phyloP scores from a whole-genome alignment of 2,113 vertebrate species.

The Anarrhichthys ocellatus region DNA sequence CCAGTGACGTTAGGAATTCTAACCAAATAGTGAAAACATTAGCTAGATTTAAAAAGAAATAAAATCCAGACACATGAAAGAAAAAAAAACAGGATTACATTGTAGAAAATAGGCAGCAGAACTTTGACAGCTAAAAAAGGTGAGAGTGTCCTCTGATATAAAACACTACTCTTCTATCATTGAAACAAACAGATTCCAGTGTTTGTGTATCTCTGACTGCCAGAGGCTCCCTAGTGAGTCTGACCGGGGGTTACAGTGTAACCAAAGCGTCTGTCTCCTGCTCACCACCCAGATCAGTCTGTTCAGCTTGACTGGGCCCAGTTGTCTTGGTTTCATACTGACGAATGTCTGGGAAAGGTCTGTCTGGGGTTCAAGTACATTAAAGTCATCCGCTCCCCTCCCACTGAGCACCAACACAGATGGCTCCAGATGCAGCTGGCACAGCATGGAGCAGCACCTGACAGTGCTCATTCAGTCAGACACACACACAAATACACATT shows the following conservation, averaged over 20 bases:
- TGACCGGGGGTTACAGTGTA: conserved; percentile 79
- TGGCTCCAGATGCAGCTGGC: conserved; percentile 84
- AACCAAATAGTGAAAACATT: neutral
- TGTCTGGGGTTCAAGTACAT: conserved; percentile 81
- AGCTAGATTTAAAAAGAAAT: neutral
- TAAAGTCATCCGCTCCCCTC: conserved; percentile 77
- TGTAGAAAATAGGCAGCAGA: conserved; percentile 5
- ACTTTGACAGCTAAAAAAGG: conserved; percentile 37
- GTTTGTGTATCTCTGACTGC: conserved; percentile 68
- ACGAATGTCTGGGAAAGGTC: conserved; percentile 78
- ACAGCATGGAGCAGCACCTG: conserved; percentile 81
- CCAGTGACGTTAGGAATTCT: neutral
- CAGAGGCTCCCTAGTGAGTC: conserved; percentile 73
- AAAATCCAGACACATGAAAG: neutral
- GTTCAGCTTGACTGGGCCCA: conserved; percentile 80
- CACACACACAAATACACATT: conserved; percentile 53
- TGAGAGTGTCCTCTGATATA: conserved; percentile 42
- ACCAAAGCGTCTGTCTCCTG: conserved; percentile 82
- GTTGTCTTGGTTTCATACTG: conserved; percentile 78
- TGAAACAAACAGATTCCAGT: conserved; percentile 67
- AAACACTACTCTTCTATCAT: conserved; percentile 54
- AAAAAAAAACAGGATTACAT: neutral
- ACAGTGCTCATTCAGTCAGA: conserved; percentile 76
- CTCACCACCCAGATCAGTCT: conserved; percentile 79
- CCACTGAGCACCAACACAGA: conserved; percentile 81